phyloP scores from a whole-genome alignment of 1,140 invertebrate genomes.

The Solenopsis invicta region DNA sequence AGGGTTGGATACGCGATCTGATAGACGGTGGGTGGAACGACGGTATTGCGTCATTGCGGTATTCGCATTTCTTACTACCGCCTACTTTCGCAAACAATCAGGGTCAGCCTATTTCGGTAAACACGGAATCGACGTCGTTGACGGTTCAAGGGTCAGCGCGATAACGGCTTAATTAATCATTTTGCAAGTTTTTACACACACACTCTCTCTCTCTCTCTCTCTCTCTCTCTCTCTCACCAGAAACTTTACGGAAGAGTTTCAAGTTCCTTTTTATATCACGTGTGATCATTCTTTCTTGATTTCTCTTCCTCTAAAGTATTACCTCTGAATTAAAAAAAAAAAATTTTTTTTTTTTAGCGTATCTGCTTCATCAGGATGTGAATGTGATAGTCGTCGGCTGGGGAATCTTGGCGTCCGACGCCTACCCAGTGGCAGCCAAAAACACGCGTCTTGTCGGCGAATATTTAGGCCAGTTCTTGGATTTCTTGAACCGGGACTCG shows the following conservation, averaged over 20 bases:
- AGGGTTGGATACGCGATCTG: conserved; percentile 83
- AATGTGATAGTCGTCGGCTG: conserved; percentile 91
- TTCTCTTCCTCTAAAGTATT: background rate
- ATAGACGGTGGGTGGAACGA: conserved; percentile 78
- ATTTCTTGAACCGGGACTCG: conserved; percentile 81
- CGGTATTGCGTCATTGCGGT: background rate
- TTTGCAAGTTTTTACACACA: conserved; percentile 66
- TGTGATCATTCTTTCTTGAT: background rate
- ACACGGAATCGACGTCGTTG: conserved; percentile 76
- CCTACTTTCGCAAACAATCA: conserved; percentile 66
- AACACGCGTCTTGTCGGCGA: conserved; percentile 83
- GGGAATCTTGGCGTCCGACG: conserved; percentile 87
- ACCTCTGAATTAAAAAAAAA: conserved; percentile 1
- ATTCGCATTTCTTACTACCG: conserved; percentile 16
- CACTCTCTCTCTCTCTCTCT: background rate
- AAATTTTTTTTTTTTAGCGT: conserved; percentile 83
- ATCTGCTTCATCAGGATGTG: conserved; percentile 87
- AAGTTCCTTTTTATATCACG: conserved; percentile 2
- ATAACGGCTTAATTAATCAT: conserved; percentile 76
- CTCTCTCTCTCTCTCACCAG: background rate
- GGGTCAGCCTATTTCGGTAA: conserved; percentile 78
- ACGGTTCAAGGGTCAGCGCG: conserved; percentile 73
- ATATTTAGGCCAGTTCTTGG: conserved; percentile 81
- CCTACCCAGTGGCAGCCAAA: conserved; percentile 80
- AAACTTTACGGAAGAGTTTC: conserved; percentile 50